These are phyloP conservation scores for Ranitomeya imitator DNA, from an alignment of 2,113 vertebrate species.

Conservation along the genomic window DNA sequence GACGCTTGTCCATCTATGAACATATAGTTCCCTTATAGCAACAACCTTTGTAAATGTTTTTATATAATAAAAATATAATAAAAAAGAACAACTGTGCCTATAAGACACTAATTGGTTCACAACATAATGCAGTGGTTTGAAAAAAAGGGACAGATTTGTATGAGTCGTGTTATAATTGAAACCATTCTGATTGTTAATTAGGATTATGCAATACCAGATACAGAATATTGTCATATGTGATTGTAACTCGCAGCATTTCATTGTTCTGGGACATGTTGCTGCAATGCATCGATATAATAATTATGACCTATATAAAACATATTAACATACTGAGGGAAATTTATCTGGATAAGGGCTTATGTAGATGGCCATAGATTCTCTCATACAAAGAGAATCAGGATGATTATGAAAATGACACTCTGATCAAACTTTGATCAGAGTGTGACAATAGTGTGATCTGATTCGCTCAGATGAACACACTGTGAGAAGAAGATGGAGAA, in stretches of 20 bases:
- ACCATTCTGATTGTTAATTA: background rate
- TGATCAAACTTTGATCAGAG: too few species aligned
- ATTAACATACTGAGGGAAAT: background rate
- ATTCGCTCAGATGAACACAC: too few species aligned
- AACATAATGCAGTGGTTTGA: background rate
- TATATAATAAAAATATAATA: too few species aligned
- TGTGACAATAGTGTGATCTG: too few species aligned
- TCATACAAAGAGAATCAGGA: too few species aligned
- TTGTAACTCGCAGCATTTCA: background rate
- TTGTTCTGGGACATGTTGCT: background rate
- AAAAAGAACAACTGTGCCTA: background rate
- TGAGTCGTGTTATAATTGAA: background rate
- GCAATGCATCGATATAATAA: background rate
- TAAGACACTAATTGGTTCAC: background rate
- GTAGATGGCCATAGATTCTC: too few species aligned
- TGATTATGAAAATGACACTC: too few species aligned
- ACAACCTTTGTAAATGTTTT: too few species aligned
- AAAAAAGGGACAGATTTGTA: background rate
- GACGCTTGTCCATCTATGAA: too few species aligned
- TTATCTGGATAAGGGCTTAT: too few species aligned
- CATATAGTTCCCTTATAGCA: too few species aligned
- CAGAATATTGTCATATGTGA: background rate
- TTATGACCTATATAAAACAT: background rate
- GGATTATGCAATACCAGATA: conserved; percentile 6
- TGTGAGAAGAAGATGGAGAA: too few species aligned